Conservation (phyloP, 2,113 vertebrate genomes). For the Heptranchias perlo region DNA sequence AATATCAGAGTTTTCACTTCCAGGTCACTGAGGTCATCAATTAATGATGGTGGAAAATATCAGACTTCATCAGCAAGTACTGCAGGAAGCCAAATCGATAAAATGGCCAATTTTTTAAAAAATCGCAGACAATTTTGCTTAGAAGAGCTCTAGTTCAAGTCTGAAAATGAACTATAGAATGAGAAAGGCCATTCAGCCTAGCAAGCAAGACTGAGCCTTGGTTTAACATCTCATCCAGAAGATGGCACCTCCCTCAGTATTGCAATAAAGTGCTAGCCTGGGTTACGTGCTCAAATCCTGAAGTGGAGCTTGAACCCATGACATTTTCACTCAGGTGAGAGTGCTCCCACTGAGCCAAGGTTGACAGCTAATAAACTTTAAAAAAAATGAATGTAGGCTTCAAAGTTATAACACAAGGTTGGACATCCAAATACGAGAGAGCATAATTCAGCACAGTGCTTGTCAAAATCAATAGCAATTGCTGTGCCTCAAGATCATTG, state of each 20-base stretch:
- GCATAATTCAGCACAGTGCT: neutral
- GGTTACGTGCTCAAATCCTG: neutral
- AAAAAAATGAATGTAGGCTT: neutral
- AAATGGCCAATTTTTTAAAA: neutral
- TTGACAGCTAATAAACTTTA: neutral
- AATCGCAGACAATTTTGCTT: neutral
- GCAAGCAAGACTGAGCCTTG: neutral
- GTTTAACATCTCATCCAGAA: neutral
- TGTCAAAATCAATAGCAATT: neutral
- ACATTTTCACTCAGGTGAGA: neutral
- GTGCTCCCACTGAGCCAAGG: neutral
- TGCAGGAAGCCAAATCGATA: neutral
- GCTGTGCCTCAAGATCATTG: neutral
- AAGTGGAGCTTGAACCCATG: neutral
- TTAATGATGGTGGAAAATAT: neutral
- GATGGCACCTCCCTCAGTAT: neutral
- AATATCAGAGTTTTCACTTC: neutral
- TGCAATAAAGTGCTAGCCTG: neutral
- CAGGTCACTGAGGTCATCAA: neutral
- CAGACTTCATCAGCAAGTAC: neutral
- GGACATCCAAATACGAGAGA: neutral
- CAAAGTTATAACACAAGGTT: neutral
- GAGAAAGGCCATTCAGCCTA: neutral
- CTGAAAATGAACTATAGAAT: neutral
- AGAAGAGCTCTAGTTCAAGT: neutral